A percentile compares a stretch with the other conserved stretches of the same genome.
phyloP scores from a whole-genome alignment of 2,888 invertebrate genomes.

The Lasioglossum figueresi region DNA sequence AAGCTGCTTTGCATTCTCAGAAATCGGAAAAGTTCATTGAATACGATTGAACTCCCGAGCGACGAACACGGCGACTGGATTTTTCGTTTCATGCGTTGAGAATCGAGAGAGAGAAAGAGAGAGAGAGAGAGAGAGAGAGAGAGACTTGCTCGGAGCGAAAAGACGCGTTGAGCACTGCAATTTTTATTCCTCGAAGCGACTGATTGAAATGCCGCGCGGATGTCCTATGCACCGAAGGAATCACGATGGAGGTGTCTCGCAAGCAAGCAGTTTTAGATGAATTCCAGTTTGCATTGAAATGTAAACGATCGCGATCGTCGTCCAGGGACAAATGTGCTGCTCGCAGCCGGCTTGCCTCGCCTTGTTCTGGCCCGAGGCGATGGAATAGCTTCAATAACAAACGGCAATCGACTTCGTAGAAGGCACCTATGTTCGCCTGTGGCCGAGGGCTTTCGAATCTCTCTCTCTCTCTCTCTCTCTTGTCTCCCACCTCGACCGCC shows the following conservation, averaged over 20 bases:
- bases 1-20: constrained; percentile 7
- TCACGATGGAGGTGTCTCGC: constrained; percentile 33
- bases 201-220: constrained; percentile 59
- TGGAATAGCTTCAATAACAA: constrained; percentile 81
- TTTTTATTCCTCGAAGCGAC: constrained; percentile 35
- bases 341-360: constrained; percentile 73
- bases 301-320: constrained; percentile 75
- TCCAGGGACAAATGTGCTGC: constrained; percentile 72
- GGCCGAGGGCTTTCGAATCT: constrained; percentile 17
- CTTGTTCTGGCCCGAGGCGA: constrained; percentile 79
- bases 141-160: neutral
- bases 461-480: neutral
- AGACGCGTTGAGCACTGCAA: constrained; percentile 17
- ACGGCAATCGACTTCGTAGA: constrained; percentile 70
- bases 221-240: constrained; percentile 57
- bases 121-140: no score
- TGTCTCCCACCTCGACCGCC: neutral
- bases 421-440: constrained; percentile 59
- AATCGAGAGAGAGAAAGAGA: neutral
- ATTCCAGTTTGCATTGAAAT: constrained; percentile 69
- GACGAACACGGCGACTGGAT: neutral
- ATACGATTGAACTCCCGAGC: constrained; percentile 12
- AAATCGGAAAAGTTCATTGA: constrained; percentile 10
- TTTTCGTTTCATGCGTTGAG: neutral
- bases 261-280: constrained; percentile 65